A percentile compares a stretch with the other conserved stretches of the same genome.
Evolutionary conservation across 35 echinoderm and acorn worm genomes (phyloP).

Genomic region (Strongylocentrotus purpuratus): DNA sequence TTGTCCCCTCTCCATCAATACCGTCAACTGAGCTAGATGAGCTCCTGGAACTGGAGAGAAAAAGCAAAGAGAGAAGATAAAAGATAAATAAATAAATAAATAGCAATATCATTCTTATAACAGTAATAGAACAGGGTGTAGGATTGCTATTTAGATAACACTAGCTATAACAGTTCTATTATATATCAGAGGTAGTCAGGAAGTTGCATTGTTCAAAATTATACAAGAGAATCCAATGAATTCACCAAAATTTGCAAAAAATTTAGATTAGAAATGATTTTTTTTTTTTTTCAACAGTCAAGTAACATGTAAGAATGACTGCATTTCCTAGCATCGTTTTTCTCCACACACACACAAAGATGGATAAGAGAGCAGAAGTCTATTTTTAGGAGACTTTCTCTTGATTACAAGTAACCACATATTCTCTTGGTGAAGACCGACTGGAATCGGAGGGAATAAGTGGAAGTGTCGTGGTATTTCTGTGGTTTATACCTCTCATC

Average conservation of each 20-base stretch:
- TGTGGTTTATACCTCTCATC: neutral
- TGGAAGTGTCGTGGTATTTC: neutral
- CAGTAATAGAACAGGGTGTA: too few species aligned
- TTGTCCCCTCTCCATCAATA: slow-evolving; percentile 26
- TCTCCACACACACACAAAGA: neutral
- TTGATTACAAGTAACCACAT: neutral
- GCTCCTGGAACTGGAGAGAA: neutral
- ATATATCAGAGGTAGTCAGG: too few species aligned
- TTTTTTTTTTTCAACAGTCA: too few species aligned
- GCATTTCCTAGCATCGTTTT: neutral
- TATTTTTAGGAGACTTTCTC: neutral
- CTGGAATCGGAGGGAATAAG: neutral
- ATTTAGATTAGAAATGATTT: too few species aligned
- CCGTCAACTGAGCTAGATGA: neutral
- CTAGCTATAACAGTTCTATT: too few species aligned
- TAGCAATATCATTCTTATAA: neutral
- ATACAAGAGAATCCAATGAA: too few species aligned
- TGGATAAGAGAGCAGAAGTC: neutral
- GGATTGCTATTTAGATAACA: too few species aligned
- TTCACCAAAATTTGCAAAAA: too few species aligned
- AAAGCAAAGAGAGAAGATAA: neutral
- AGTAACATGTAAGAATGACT: neutral
- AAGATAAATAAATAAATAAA: neutral
- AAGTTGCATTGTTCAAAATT: too few species aligned
- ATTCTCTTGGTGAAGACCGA: neutral